phyloP scores from a whole-genome alignment of 2,113 vertebrate genomes.

The Bambusicola thoracicus region DNA sequence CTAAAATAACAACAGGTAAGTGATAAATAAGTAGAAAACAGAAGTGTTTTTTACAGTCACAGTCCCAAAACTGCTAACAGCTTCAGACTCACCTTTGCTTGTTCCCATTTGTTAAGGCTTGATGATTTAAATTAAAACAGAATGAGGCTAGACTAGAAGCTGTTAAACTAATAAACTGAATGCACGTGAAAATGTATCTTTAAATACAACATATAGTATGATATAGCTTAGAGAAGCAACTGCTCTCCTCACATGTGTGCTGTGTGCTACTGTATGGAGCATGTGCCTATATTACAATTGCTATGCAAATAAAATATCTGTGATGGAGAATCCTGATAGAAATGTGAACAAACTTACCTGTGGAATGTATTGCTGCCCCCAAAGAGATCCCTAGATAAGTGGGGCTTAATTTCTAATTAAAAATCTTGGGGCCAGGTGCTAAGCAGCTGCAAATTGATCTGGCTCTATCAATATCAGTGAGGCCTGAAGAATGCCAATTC shows the following conservation, averaged over 20 bases:
- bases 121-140: conserved; percentile 44
- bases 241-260: neutral
- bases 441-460: conserved; percentile 54
- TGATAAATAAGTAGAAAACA: conserved; percentile 1
- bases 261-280: neutral
- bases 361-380: conserved; percentile 25
- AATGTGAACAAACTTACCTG: conserved; percentile 39
- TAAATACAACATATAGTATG: neutral
- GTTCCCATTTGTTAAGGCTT: neutral
- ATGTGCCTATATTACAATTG: neutral
- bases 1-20: conserved; percentile 10
- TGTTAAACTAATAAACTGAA: conserved; percentile 40
- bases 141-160: neutral
- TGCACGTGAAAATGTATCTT: neutral
- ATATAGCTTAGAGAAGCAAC: neutral
- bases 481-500: conserved; percentile 13
- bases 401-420: conserved; percentile 21
- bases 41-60: neutral
- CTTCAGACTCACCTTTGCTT: conserved; percentile 38
- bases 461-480: neutral
- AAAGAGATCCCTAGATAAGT: conserved; percentile 20
- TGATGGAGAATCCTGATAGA: neutral
- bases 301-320: neutral
- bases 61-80: conserved; percentile 47
- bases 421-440: conserved; percentile 37